A percentile compares a stretch with the other conserved stretches of the same genome.
These are phyloP conservation scores for Exaiptasia diaphana DNA, from an alignment of 64 coral and sea anemone genomes.

Conservation along the genomic window DNA sequence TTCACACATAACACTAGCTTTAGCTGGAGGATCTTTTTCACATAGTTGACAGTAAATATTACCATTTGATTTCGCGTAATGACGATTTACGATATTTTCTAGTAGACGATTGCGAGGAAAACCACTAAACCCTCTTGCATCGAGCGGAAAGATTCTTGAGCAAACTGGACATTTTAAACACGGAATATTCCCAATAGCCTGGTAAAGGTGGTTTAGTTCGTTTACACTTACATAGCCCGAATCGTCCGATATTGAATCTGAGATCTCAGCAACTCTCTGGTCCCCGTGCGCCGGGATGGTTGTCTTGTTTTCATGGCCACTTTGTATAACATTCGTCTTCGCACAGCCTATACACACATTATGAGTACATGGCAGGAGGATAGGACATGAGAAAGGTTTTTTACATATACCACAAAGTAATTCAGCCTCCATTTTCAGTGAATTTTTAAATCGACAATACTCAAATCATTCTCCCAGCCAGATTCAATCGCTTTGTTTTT, in stretches of 20 bases:
- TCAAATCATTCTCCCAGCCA: not conserved
- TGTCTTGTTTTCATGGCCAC: conserved; percentile 29
- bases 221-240: conserved; percentile 63
- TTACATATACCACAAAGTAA: conserved; percentile 81
- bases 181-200: conserved; percentile 78
- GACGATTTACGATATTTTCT: conserved; percentile 88
- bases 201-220: conserved; percentile 83
- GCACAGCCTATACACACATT: conserved; percentile 79
- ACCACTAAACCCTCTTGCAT: conserved; percentile 49
- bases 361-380: conserved; percentile 85
- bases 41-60: conserved; percentile 89
- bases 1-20: conserved; percentile 86
- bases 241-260: conserved; percentile 18
- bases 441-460: too few relatives aligned
- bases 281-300: not conserved
- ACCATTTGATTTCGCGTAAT: conserved; percentile 75
- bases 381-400: conserved; percentile 69
- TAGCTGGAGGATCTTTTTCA: conserved; percentile 60
- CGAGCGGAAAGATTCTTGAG: conserved; percentile 70
- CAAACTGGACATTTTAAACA: conserved; percentile 80
- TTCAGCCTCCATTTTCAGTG: conserved; percentile 68
- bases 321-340: conserved; percentile 21
- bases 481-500: conserved; percentile 16
- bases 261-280: not conserved
- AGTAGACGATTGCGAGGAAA: conserved; percentile 80